Conservation (phyloP, 2,888 invertebrate species). For the Cosmopolites sordidus region DNA sequence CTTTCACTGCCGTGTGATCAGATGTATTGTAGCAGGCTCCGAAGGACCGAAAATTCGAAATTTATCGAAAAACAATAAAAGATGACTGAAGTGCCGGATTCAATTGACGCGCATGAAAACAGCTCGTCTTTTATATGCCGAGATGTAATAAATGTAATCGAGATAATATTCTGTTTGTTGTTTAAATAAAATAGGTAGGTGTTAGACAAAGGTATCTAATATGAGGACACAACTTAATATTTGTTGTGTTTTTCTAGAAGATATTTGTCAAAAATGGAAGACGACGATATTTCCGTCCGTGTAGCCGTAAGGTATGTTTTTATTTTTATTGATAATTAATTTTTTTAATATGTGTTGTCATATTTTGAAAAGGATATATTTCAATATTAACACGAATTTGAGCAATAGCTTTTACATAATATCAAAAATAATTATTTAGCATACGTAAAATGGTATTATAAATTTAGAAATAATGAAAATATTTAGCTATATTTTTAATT, state of each 20-base stretch:
- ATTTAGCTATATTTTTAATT: no score
- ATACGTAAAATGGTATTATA: no score
- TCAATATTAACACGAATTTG: no score
- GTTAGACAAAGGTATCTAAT: conserved; percentile 35
- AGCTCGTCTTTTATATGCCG: conserved; percentile 16
- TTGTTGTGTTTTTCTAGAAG: conserved; percentile 30
- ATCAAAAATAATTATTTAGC: no score
- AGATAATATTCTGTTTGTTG: conserved; percentile 11
- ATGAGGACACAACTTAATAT: conserved; percentile 29
- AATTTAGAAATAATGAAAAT: no score
- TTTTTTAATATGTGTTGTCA: conserved; percentile 5
- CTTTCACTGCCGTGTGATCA: conserved; percentile 23
- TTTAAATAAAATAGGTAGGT: conserved; percentile 37
- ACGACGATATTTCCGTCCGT: conserved; percentile 63
- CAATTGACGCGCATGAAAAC: conserved; percentile 7
- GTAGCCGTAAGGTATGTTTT: conserved; percentile 62
- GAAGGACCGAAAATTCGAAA: conserved; percentile 16
- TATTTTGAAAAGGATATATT: conserved; percentile 9
- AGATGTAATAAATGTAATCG: conserved; percentile 15
- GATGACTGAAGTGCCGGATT: conserved; percentile 18
- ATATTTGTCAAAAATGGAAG: conserved; percentile 50
- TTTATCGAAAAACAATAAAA: conserved; percentile 7
- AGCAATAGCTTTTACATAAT: no score
- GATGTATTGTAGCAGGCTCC: conserved; percentile 16
- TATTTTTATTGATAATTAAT: conserved; percentile 16